Conservation (phyloP, 2,113 vertebrate genomes). For the Asarcornis scutulata region DNA sequence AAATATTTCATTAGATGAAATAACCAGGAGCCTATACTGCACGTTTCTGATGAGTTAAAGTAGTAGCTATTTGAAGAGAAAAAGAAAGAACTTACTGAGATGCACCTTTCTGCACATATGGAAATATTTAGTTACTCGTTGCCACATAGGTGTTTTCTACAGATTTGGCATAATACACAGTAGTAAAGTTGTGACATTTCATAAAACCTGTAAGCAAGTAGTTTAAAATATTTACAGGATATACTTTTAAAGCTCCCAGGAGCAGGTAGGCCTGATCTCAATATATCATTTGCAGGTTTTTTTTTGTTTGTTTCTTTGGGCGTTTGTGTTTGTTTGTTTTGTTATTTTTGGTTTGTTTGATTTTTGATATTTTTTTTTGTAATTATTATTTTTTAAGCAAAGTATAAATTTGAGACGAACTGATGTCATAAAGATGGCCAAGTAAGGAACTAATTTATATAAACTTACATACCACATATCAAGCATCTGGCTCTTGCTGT, state of each 20-base stretch:
- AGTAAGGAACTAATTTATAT: slow-evolving; percentile 59
- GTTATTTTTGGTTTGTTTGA: background rate
- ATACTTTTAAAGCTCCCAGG: background rate
- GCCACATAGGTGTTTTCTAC: background rate
- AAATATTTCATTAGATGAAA: background rate
- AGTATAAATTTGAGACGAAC: slow-evolving; percentile 37
- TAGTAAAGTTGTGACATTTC: background rate
- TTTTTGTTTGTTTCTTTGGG: background rate
- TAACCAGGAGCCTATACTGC: background rate
- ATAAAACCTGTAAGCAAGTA: background rate
- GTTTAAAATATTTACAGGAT: background rate
- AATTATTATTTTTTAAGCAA: background rate
- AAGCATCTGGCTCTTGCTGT: slow-evolving; percentile 48
- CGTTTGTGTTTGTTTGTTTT: background rate
- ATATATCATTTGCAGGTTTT: background rate
- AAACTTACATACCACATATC: slow-evolving; percentile 52
- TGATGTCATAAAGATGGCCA: slow-evolving; percentile 36
- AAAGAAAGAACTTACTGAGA: background rate
- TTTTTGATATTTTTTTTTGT: background rate
- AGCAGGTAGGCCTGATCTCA: background rate
- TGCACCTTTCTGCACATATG: background rate
- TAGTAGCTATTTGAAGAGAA: background rate
- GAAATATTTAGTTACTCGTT: background rate
- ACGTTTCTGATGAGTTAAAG: background rate
- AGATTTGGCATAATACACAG: background rate